These are phyloP conservation scores for Drosophila pseudoobscura DNA, from an alignment of 1,140 invertebrate genomes.

Conservation along the genomic window DNA sequence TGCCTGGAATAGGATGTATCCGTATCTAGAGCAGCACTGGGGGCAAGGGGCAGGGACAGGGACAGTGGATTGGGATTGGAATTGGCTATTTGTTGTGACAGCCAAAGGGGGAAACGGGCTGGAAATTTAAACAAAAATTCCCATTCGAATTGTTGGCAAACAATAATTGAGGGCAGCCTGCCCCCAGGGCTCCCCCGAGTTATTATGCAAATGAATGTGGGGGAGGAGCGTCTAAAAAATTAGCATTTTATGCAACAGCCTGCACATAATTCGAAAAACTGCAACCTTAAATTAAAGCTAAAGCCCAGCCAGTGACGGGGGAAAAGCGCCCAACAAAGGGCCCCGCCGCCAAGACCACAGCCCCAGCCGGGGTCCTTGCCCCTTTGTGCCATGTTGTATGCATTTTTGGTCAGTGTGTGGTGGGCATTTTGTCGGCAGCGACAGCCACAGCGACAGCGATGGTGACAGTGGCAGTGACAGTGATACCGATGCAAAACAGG, in stretches of 20 bases:
- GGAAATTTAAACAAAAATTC: slow-evolving; percentile 37
- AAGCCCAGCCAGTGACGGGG: too few relatives aligned
- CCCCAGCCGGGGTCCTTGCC: slow-evolving; percentile 8
- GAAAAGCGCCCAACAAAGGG: slow-evolving; percentile 44
- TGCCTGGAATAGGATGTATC: slow-evolving; percentile 7
- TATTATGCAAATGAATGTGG: slow-evolving; percentile 54
- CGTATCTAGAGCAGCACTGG: too few relatives aligned
- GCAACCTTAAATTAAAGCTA: slow-evolving; percentile 34
- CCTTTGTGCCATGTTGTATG: slow-evolving; percentile 66
- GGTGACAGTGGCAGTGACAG: slow-evolving; percentile 32
- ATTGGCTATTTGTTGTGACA: slow-evolving; percentile 4
- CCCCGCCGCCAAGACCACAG: slow-evolving; percentile 13
- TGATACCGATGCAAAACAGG: slow-evolving; percentile 64
- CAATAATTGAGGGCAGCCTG: slow-evolving; percentile 25
- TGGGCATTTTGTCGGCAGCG: slow-evolving; percentile 51
- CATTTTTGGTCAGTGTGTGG: slow-evolving; percentile 71
- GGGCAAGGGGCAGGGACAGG: too few relatives aligned
- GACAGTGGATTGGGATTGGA: slow-evolving; percentile 2
- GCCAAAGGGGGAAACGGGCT: not conserved
- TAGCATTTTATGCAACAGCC: slow-evolving; percentile 55
- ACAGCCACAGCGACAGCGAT: slow-evolving; percentile 21
- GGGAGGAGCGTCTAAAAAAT: slow-evolving; percentile 35
- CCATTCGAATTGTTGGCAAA: slow-evolving; percentile 41
- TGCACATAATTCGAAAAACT: slow-evolving; percentile 45
- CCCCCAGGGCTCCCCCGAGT: slow-evolving; percentile 4